Evolutionary conservation across 2,113 vertebrate genomes (phyloP).

Genomic region (Eretmochelys imbricata): DNA sequence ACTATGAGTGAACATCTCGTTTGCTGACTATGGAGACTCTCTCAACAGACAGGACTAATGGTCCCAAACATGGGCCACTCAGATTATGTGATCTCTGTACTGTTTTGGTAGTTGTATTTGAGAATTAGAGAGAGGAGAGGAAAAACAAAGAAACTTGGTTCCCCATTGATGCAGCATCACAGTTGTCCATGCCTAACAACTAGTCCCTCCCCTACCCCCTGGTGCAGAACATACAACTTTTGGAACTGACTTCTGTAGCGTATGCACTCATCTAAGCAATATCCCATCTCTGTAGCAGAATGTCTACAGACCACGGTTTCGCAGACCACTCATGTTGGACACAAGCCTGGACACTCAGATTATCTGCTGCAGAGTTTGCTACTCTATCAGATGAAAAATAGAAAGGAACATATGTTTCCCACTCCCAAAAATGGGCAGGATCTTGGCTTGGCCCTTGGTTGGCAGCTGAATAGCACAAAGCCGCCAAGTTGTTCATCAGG

Average conservation of each 20-base stretch:
- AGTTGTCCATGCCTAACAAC: neutral
- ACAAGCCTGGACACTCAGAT: neutral
- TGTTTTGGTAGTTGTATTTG: neutral
- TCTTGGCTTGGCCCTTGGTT: neutral
- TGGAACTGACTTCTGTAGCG: neutral
- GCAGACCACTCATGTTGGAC: neutral
- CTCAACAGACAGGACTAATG: neutral
- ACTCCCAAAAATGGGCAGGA: accelerated
- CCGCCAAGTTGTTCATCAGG: neutral
- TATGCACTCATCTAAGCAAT: neutral
- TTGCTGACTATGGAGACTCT: neutral
- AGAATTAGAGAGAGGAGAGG: neutral
- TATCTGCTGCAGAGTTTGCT: neutral
- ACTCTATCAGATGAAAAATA: neutral
- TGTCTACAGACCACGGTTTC: neutral
- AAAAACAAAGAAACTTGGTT: neutral
- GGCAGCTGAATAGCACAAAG: neutral
- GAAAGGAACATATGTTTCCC: neutral
- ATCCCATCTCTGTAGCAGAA: neutral
- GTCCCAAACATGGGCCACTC: neutral
- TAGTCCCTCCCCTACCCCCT: neutral
- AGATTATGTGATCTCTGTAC: neutral
- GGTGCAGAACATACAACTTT: neutral
- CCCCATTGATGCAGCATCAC: neutral
- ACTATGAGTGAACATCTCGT: accelerated